phyloP scores from a whole-genome alignment of 2,113 vertebrate species.

The Leptobrachium ailaonicum region DNA sequence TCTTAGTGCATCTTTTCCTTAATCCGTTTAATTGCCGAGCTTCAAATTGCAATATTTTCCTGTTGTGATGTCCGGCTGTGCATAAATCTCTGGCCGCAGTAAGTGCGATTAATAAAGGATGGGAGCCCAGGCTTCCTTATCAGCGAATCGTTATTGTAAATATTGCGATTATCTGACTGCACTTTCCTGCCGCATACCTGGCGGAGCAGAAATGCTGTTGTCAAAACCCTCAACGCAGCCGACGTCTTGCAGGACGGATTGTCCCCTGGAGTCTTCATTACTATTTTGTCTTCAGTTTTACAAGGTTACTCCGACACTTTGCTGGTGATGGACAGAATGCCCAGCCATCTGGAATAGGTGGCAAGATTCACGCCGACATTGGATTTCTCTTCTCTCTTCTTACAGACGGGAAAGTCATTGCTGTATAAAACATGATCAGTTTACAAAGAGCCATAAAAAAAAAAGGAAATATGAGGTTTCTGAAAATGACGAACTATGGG shows the following conservation, averaged over 20 bases:
- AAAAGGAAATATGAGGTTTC: too few relatives aligned
- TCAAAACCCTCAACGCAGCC: constrained; percentile 30
- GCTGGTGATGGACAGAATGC: constrained; percentile 44
- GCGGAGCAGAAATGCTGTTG: constrained; percentile 13
- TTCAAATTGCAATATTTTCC: neutral
- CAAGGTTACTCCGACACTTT: constrained; percentile 52
- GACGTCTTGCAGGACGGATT: constrained; percentile 21
- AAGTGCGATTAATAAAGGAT: too few relatives aligned
- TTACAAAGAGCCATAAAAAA: too few relatives aligned
- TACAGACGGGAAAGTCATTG: neutral
- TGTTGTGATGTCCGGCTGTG: neutral
- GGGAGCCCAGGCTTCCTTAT: constrained; percentile 6
- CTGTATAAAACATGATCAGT: neutral
- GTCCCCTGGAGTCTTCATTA: constrained; percentile 41
- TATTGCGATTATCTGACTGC: constrained; percentile 5
- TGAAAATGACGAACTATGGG: too few relatives aligned
- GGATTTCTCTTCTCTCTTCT: constrained; percentile 5
- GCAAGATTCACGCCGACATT: constrained; percentile 30
- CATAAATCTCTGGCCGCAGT: neutral
- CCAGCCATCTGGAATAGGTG: constrained; percentile 50
- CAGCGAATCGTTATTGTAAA: constrained; percentile 17
- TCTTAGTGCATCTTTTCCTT: neutral
- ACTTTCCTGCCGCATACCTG: neutral
- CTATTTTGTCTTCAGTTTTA: constrained; percentile 55
- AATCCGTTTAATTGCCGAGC: neutral